Base-by-base conservation (phyloP, 2,888 invertebrate genomes). In the Orgyia antiqua region DNA sequence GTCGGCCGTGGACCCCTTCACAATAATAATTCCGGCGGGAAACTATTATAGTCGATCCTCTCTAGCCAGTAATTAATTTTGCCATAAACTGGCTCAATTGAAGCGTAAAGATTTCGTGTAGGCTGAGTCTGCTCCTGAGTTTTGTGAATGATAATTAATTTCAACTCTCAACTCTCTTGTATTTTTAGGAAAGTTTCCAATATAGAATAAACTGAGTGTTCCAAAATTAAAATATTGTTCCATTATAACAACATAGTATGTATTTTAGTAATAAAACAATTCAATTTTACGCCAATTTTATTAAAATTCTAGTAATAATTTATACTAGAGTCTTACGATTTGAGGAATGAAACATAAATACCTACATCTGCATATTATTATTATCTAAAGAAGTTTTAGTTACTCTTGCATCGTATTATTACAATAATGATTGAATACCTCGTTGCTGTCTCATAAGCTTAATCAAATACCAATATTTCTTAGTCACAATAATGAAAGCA, bases 41-140 rank as follows among this genome's bases (percentile, higher is more conserved):
- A 86, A 84, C 83, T 86, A 86, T 84, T 77, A 83, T 83, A 78
- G 82, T 72, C 76, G 79, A 79, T 72, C 82, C 83, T 78, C 77
- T 76, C 80, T 64, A 72, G 77, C 77, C 70, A 77, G 80, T 83
- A 84, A 84, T 84, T 84, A 84, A 83, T 84, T 84, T 84, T 61
- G 60, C 80, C 68, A 70, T 83, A 84, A 84, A 84, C 82, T 69
- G 72, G 74, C 73, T 71, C 84, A 80, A 82, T 84, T 84, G 82
- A 82, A 76, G 82, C 84, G 79, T 82, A 66, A 82, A 82, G 72
- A 79, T 80, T 78, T 74, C 73, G 70, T 72, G 70, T 77, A 69
- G 82, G 77, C 77, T 68, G 72, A 6, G 66, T 64, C 69, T 68
- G 53, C 49, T 42, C 36, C 51, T 28, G 68, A 74, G 68, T 77